Percentiles rank a stretch among this genome's conserved stretches.
phyloP scores from a whole-genome alignment of 2,113 vertebrate genomes.

The Jacana jacana region DNA sequence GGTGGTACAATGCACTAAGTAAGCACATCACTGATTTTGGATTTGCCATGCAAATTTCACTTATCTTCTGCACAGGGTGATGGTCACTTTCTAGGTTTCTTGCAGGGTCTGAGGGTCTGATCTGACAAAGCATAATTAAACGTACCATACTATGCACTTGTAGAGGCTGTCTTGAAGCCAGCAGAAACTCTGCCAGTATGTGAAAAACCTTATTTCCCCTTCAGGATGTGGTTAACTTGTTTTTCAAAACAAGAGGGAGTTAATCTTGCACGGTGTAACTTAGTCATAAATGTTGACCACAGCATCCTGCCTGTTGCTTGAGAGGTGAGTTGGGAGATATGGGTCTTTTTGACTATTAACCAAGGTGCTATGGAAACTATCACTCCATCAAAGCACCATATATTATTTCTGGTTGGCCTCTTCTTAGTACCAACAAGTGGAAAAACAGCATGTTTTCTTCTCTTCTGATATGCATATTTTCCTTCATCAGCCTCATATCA shows the following conservation, averaged over 20 bases:
- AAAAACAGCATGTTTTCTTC: neutral
- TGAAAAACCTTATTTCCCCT: neutral
- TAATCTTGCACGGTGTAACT: neutral
- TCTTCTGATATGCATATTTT: neutral
- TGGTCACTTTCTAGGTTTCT: neutral
- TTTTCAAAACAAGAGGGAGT: neutral
- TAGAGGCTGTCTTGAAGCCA: neutral
- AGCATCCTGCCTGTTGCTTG: neutral
- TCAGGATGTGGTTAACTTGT: conserved; percentile 26
- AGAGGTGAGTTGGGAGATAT: neutral
- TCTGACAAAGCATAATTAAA: neutral
- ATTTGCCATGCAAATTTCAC: neutral
- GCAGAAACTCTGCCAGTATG: neutral
- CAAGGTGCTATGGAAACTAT: neutral
- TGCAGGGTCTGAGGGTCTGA: neutral
- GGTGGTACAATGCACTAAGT: neutral
- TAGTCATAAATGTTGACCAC: neutral
- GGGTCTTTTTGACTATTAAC: neutral
- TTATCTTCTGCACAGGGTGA: neutral
- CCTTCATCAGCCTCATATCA: neutral
- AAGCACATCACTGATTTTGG: neutral
- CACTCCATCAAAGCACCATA: neutral
- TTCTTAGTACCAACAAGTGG: neutral
- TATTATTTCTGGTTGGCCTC: neutral
- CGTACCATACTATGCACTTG: neutral